A percentile compares a stretch with the other conserved stretches of the same genome.
Evolutionary conservation across 2,888 invertebrate genomes (phyloP).

Genomic region (Parapristionchus giblindavisi): DNA sequence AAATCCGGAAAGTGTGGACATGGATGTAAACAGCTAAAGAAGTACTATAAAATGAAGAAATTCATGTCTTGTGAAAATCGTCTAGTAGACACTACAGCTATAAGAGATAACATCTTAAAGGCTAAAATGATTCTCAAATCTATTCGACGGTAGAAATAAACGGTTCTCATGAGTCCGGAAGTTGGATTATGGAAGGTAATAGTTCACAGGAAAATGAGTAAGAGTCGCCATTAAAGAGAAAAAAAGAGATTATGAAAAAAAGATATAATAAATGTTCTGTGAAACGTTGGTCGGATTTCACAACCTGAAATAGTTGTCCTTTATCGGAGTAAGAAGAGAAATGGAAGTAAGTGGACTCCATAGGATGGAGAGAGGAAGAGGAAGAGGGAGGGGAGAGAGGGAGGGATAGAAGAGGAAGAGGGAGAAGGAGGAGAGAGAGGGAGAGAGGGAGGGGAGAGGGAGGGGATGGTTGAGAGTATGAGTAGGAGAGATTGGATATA

Average conservation of each 20-base stretch:
- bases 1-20: no score
- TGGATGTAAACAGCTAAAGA: no score
- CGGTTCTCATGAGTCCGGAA: no score
- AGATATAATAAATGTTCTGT: background rate
- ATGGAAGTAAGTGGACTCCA: background rate
- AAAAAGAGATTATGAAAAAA: background rate
- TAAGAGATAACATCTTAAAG: no score
- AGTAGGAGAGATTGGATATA: background rate
- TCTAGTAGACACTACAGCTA: no score
- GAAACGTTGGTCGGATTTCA: no score
- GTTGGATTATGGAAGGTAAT: no score
- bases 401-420: background rate
- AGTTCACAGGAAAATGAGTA: background rate
- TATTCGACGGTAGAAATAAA: no score
- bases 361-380: constrained; percentile 2
- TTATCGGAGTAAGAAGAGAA: background rate
- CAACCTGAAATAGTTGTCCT: no score
- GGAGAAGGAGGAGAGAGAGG: background rate
- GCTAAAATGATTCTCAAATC: no score
- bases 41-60: no score
- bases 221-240: background rate
- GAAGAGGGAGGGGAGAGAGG: background rate
- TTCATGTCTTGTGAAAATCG: no score
- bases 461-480: background rate
- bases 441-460: background rate